Base-by-base conservation (phyloP, 2,113 vertebrate genomes). In the Phylloscopus trochilus region DNA sequence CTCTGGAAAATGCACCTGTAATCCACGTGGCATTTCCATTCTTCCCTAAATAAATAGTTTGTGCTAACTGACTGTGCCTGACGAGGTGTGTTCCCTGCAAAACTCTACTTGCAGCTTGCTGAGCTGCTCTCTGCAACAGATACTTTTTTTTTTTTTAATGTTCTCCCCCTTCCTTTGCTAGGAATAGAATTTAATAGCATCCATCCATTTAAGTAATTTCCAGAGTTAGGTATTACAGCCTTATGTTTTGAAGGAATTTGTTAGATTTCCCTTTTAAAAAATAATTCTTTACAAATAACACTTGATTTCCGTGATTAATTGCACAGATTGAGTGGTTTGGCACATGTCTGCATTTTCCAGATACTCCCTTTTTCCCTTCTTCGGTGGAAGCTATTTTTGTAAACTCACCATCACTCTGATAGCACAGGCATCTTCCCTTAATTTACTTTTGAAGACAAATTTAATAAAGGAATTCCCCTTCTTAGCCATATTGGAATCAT, bases 381-480 rank as follows among this genome's bases (percentile, higher is more conserved):
- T 94, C 13, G 0, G 68, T 80, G 66, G 73, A 9, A 93, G 94
- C 93, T 92, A 95, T 97, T 96, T 96, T 97, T 96, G 80, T 94
- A 95, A 91, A 67, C 69, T 94, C 82, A 2, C 93, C 92, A 89
- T 90, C 86, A 21, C 85, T 95, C 67, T 53, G 73, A 58, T 75
- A 92, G 88, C 22, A 7, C 90, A 92, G 90, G 81, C 94, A 89
- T 94, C 80, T 95, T 83, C 44, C 66, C 93, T 96, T 96, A 95
- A 94, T 96, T 95, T 96, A 74, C 95, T 95, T 96, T 47, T 64
- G 88, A 90, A 89, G 92, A 91, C 94, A 95, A 94, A 95, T 95
- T 96, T 96, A 97, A 96, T 97, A 97, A 96, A 93, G 94, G 96
- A 96, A 96, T 96, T 87, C 93, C 95, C 92, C 44, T 96, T 84